A percentile compares a stretch with the other conserved stretches of the same genome.
These are phyloP conservation scores for Heliconius cydno DNA, from an alignment of 2,888 invertebrate species.

Conservation along the genomic window DNA sequence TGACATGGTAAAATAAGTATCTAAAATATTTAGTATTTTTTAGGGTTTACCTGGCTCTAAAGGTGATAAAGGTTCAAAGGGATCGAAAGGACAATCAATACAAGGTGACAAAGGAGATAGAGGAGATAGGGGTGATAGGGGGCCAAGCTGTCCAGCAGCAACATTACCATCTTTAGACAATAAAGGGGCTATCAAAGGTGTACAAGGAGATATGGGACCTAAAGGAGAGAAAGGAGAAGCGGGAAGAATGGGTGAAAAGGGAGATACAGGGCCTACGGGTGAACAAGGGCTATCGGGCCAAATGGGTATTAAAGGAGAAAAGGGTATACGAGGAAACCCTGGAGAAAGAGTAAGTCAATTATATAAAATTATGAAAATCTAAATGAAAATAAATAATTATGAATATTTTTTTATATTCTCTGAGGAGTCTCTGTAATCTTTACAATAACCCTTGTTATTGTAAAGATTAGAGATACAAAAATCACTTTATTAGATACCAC, in stretches of 20 bases:
- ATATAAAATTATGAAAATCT: neutral
- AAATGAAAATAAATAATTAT: neutral
- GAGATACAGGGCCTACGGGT: slow-evolving; percentile 88
- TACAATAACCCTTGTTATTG: too few relatives aligned
- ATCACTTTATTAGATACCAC: too few relatives aligned
- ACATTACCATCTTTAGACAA: slow-evolving; percentile 64
- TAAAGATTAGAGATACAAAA: too few relatives aligned
- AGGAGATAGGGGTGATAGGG: slow-evolving; percentile 80
- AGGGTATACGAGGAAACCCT: slow-evolving; percentile 92
- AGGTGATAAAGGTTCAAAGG: slow-evolving; percentile 88
- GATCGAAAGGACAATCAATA: slow-evolving; percentile 79
- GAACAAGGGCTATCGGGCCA: slow-evolving; percentile 87
- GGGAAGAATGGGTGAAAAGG: slow-evolving; percentile 86
- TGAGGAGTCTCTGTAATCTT: too few relatives aligned
- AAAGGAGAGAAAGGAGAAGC: slow-evolving; percentile 85
- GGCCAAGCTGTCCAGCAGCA: slow-evolving; percentile 67
- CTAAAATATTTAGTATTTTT: slow-evolving; percentile 4
- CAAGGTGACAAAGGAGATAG: slow-evolving; percentile 86
- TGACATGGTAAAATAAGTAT: neutral
- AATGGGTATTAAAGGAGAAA: slow-evolving; percentile 91
- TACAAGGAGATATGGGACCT: slow-evolving; percentile 80
- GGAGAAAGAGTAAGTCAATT: slow-evolving; percentile 87
- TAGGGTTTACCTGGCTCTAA: slow-evolving; percentile 87
- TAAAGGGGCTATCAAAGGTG: slow-evolving; percentile 70
- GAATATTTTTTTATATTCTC: too few relatives aligned